These are phyloP conservation scores for Pollenia angustigena DNA, from an alignment of 2,888 invertebrate species.

Conservation along the genomic window DNA sequence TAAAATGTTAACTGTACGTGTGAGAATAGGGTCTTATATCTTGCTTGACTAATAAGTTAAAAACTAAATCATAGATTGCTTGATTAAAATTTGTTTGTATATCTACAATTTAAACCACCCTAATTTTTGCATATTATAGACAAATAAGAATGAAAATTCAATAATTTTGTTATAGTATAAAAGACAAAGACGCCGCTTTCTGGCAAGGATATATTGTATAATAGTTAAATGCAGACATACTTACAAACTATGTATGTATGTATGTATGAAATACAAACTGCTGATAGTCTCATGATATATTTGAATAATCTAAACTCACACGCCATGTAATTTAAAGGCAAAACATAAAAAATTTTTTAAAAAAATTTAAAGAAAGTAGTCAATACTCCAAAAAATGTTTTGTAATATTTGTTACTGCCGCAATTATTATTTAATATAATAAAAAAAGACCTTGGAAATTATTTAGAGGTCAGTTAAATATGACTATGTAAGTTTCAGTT, in stretches of 20 bases:
- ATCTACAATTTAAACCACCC: neutral
- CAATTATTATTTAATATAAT: too few species aligned
- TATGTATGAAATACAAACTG: neutral
- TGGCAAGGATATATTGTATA: neutral
- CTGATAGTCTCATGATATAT: too few species aligned
- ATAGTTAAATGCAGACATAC: neutral
- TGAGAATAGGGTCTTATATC: too few species aligned
- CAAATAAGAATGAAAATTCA: slow-evolving; percentile 30
- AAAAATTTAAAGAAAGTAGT: too few species aligned
- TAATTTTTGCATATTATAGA: slow-evolving; percentile 6
- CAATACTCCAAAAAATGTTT: too few species aligned
- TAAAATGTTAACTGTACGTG: too few species aligned
- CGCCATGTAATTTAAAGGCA: neutral
- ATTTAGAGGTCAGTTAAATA: too few species aligned
- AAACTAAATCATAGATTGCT: neutral
- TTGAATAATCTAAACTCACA: neutral
- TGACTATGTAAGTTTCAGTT: too few species aligned
- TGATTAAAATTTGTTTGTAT: neutral
- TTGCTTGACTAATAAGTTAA: too few species aligned
- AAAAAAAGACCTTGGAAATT: too few species aligned
- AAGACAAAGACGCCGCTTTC: slow-evolving; percentile 9
- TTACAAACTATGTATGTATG: neutral
- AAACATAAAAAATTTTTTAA: too few species aligned
- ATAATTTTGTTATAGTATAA: slow-evolving; percentile 22
- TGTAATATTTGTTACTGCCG: too few species aligned